Conservation (phyloP, 2,797 vertebrate species). For the Epinephelus malabaricus region DNA sequence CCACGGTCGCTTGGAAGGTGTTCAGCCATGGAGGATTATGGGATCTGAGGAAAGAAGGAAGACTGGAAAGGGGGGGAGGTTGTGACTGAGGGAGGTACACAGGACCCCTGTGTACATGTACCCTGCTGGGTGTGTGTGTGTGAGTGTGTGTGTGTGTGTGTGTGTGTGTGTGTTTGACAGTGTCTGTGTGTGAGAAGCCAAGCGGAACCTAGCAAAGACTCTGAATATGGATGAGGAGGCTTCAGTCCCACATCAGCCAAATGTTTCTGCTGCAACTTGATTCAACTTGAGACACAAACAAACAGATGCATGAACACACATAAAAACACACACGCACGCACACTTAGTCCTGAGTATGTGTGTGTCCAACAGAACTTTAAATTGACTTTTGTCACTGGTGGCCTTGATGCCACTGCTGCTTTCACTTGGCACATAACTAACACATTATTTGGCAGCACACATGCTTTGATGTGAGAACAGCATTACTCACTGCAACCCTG, state of each 20-base stretch:
- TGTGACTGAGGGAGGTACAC: slow-evolving; percentile 60
- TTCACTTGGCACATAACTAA: slow-evolving; percentile 58
- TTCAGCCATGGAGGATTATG: slow-evolving; percentile 75
- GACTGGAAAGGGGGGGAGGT: slow-evolving; percentile 22
- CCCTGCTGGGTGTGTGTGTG: slow-evolving; percentile 36
- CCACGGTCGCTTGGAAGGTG: slow-evolving; percentile 54
- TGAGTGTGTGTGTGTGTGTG: slow-evolving; percentile 26
- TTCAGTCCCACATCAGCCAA: slow-evolving; percentile 74
- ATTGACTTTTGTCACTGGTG: slow-evolving; percentile 76
- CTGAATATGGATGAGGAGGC: slow-evolving; percentile 79
- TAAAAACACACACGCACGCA: slow-evolving; percentile 13
- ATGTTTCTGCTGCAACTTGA: slow-evolving; percentile 65
- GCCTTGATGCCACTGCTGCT: slow-evolving; percentile 57
- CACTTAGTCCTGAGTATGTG: slow-evolving; percentile 16
- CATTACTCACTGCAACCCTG: slow-evolving; percentile 57
- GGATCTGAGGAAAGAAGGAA: slow-evolving; percentile 49
- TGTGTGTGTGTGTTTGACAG: slow-evolving; percentile 29
- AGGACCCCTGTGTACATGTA: slow-evolving; percentile 58
- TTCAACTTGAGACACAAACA: slow-evolving; percentile 60
- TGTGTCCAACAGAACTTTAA: slow-evolving; percentile 67
- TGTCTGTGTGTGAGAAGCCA: slow-evolving; percentile 61
- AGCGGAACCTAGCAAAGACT: slow-evolving; percentile 65
- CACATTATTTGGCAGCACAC: slow-evolving; percentile 62
- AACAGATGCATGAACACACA: slow-evolving; percentile 25
- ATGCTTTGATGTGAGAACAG: slow-evolving; percentile 63